phyloP scores from a whole-genome alignment of 2,113 vertebrate species.

The Glaucidium brasilianum region DNA sequence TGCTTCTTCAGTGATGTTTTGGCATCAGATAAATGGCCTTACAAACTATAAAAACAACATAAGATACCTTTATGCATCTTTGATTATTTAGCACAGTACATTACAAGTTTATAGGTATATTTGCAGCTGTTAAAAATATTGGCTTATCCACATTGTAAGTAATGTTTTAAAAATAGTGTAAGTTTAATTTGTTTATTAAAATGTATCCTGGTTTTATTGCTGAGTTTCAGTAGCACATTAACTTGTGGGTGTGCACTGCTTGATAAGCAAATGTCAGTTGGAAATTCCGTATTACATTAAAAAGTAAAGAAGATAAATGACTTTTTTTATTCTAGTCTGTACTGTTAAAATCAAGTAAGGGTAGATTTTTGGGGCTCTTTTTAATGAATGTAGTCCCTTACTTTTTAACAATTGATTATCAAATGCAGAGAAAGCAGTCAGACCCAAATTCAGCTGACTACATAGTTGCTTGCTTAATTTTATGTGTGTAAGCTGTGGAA shows the following conservation, averaged over 20 bases:
- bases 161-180: not conserved
- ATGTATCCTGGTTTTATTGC: not conserved
- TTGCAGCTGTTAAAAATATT: not conserved
- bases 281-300: not conserved
- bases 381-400: not conserved
- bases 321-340: not conserved
- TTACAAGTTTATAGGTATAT: not conserved
- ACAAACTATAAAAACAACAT: not conserved
- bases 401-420: not conserved
- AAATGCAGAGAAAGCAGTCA: not conserved
- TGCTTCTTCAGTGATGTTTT: slow-evolving; percentile 33
- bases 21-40: slow-evolving; percentile 17
- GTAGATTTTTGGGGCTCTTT: not conserved
- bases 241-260: not conserved
- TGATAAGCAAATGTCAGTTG: not conserved
- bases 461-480: not conserved
- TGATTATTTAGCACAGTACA: not conserved
- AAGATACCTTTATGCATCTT: not conserved
- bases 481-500: not conserved
- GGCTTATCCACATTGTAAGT: not conserved
- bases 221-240: not conserved
- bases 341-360: not conserved
- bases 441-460: not conserved
- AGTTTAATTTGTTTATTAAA: not conserved
- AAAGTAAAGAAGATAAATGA: not conserved